Base-by-base conservation (phyloP, 2,113 vertebrate genomes). In the Dunckerocampus dactyliophorus region DNA sequence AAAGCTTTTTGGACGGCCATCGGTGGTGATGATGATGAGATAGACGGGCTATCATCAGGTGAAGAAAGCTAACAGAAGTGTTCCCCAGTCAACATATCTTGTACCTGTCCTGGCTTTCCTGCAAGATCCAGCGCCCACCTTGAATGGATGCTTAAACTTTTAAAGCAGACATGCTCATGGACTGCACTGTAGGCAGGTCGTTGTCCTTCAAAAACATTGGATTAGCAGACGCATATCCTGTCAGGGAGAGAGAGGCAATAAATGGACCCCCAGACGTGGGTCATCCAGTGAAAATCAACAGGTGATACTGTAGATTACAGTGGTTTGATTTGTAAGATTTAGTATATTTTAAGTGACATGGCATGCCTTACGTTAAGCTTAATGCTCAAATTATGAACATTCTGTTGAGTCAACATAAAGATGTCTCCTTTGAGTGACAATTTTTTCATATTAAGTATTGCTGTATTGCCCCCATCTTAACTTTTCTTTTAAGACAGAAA, bases 1-100 rank as follows among this genome's bases (percentile, higher is more conserved):
- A 99, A 97, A 87, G 97, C 96, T 0, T 99, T 99, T 89, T 99
- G 97, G 97, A 97, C 94, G 93, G 97, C 96, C 0, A 97, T 99
- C 4, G 95, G 97, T 54, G 97, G 97, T 31, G 95, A 99, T 85
- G 89, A 93, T 61, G 96, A 98, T 62, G 97, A 99, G 84, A 95
- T 98, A 8, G 96, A 96, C 60, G 93, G 95, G 3, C 88, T 95
- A 63, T 99, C 96, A 49, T 97, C 96, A 0, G 96, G 95, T 1
- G 97, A 99, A 56, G 97, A 99, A 19, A 95, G 92, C 79, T 95
- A 80, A 76, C 72, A 62, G 57, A 4, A 20, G 28, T 53, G 51
- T 51, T 59, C 69, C 57, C 39, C 19, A 50, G 12, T 55, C 59
- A 55, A 69, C 54, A 39, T 56, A 3, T 57, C 65, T 76, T 31